Evolutionary conservation across 1,140 invertebrate genomes (phyloP), one percentile per base, ranked within the genome.

Genomic region (Drosophila fuyamai): DNA sequence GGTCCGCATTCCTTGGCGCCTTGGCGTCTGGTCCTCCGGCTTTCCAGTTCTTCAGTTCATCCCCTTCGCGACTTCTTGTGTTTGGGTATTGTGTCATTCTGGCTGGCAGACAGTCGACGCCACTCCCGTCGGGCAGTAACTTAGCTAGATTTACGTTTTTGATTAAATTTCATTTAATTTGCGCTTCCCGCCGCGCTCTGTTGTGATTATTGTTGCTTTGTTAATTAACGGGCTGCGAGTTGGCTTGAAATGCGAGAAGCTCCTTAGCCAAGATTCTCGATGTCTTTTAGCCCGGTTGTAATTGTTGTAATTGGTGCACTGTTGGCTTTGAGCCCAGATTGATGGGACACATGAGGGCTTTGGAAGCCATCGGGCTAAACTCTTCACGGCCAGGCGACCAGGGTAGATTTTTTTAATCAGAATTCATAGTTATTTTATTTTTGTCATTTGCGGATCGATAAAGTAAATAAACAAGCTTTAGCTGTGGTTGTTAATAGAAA

Each of bases 81-180:
- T 48, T 57, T 74, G 68, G 67, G 44, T 70, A 27, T 61, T 70
- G 60, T 78, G 81, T 81, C 82, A 77, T 67, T 79, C 65, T 54
- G 81, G 63, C 59, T 54, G 81, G 58, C 81, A 84, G 81, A 78
- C 81, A 80, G 74, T 40, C 63, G 75, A 66, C 70, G 59, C 67
- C 74, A 55, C 56, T 60, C 76, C 63, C 53, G 55, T 51, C 75
- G 77, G 60, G 36, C 60, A 79, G 60, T 81, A 78, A 81, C 68
- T 86, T 81, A 66, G 74, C 75, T 85, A 81, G 82, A 85, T 86
- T 84, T 86, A 85, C 82, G 82, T 76, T 85, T 85, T 85, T 85
- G 82, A 85, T 86, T 85, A 85, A 85, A 85, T 85, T 86, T 86
- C 58, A 67, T 85, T 85, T 86, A 85, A 84, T 86, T 85, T 85